Conservation (phyloP, 2,888 invertebrate genomes). For the Drosophila limbata region DNA sequence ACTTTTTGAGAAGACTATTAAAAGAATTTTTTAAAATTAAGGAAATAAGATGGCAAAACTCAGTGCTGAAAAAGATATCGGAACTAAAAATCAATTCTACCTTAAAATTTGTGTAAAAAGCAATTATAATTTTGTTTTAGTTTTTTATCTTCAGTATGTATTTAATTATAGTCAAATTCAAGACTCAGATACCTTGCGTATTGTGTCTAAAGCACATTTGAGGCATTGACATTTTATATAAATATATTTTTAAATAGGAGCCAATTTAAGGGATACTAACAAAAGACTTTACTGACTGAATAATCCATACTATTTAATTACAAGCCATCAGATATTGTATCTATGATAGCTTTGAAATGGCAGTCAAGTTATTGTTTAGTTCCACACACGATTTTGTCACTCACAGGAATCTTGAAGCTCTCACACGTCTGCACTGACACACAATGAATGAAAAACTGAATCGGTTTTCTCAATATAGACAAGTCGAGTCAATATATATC, state of each 20-base stretch:
- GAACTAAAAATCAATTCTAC: no score
- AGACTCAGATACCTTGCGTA: neutral
- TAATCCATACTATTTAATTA: neutral
- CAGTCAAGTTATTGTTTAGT: neutral
- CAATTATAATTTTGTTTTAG: no score
- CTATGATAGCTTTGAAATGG: neutral
- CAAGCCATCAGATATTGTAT: neutral
- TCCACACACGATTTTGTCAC: neutral
- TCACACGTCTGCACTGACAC: constrained; percentile 49
- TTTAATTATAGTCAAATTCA: neutral
- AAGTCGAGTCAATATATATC: constrained; percentile 11
- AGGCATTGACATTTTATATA: neutral
- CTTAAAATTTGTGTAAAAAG: no score
- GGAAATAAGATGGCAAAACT: no score
- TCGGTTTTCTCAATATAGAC: constrained; percentile 13
- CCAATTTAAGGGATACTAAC: neutral
- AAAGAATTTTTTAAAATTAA: neutral
- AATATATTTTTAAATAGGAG: neutral
- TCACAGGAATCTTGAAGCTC: neutral
- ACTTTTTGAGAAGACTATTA: neutral
- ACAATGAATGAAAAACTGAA: constrained; percentile 38
- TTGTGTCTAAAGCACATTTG: neutral
- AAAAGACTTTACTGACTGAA: neutral
- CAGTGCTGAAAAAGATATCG: no score
- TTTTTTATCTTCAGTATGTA: neutral